A percentile compares a stretch with the other conserved stretches of the same genome.
Conservation (phyloP, 2,113 vertebrate species). For the Circaetus gallicus region DNA sequence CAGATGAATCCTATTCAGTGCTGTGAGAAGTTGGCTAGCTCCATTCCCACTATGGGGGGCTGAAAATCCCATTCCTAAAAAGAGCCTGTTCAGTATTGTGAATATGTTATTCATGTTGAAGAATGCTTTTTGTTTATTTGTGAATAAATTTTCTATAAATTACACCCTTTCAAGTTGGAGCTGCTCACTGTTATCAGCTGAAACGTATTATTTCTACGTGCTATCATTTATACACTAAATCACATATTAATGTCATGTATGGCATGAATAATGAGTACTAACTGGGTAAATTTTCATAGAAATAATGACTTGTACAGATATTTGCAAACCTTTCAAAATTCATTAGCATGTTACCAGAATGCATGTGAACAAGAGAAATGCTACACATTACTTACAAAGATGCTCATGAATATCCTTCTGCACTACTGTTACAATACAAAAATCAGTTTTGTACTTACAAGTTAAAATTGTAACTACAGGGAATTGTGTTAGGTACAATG, state of each 20-base stretch:
- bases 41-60: not conserved
- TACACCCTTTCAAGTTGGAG: not conserved
- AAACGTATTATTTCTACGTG: accelerated
- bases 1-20: accelerated
- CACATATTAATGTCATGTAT: not conserved
- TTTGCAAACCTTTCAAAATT: not conserved
- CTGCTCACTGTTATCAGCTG: not conserved
- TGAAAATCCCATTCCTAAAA: not conserved
- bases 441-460: too few species aligned
- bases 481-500: too few species aligned
- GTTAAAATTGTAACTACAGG: too few species aligned
- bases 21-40: not conserved
- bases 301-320: not conserved
- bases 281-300: not conserved
- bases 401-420: not conserved
- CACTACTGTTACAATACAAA: too few species aligned
- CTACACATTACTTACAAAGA: not conserved
- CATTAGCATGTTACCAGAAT: not conserved
- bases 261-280: not conserved
- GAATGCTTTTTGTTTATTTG: not conserved
- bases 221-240: not conserved
- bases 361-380: not conserved
- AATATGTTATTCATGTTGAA: not conserved
- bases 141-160: not conserved
- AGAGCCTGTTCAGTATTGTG: not conserved